phyloP scores from a whole-genome alignment of 2,113 vertebrate genomes.

The Gulo gulo region DNA sequence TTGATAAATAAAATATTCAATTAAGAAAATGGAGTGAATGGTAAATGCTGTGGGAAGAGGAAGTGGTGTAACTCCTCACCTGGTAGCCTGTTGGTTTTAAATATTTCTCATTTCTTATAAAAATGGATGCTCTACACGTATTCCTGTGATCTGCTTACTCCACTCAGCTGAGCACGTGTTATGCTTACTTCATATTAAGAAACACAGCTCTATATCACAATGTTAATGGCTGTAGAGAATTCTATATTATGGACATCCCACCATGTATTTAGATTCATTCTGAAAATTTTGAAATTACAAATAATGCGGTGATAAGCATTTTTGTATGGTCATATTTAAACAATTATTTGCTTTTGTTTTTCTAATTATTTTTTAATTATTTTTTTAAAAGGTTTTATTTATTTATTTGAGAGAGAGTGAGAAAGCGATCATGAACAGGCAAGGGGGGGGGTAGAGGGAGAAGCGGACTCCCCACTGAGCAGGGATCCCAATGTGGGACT shows the following conservation, averaged over 20 bases:
- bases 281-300: not conserved
- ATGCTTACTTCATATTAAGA: not conserved
- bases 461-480: too few relatives aligned
- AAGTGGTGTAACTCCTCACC: not conserved
- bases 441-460: too few relatives aligned
- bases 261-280: not conserved
- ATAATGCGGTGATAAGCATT: not conserved
- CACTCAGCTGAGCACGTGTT: not conserved
- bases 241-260: not conserved
- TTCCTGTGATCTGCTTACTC: not conserved
- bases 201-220: not conserved
- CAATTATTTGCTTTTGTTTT: not conserved
- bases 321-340: not conserved
- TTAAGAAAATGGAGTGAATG: not conserved
- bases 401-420: too few relatives aligned
- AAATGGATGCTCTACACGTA: not conserved
- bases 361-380: too few relatives aligned
- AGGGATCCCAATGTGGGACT: too few relatives aligned
- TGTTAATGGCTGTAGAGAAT: not conserved
- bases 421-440: too few relatives aligned
- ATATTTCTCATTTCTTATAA: conserved; percentile 5
- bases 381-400: too few relatives aligned
- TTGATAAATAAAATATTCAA: not conserved
- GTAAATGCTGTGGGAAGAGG: not conserved
- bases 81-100: not conserved